Base-by-base conservation (phyloP, 53 echinoderm and acorn worm genomes). In the Mesocentrotus franciscanus region DNA sequence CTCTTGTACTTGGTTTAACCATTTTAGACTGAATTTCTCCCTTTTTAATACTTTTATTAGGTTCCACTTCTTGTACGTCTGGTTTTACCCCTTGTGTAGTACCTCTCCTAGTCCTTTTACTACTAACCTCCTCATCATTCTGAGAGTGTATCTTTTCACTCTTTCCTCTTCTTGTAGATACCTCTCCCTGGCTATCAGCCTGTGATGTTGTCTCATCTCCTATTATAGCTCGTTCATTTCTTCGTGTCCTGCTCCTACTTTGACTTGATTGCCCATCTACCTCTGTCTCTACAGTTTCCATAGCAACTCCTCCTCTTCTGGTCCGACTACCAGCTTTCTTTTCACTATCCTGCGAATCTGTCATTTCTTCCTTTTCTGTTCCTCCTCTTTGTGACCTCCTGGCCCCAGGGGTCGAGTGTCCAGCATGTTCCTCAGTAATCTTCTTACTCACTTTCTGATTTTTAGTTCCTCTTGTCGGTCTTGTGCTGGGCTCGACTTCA, bases 381-480 rank as follows among this genome's bases (percentile, higher is more conserved):
- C 92, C 36, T 95, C 90, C 93, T 56, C 91, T 91, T 56, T 17
- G 24, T 56, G 93, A 85, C 36, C 72, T 85, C 79, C 60, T 85
- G 26, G 32, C 72, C 4, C 59, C 60, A 36, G 71, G 35, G 17
- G 90, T 20, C 30, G 9, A 6, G 16, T 8, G 68, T 12, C 87
- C 71, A 85, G 85, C 85, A 39, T 17, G 55, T n/a, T 93, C 68
- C 39, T 71, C 90, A 55, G 60, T 60, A 22, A 66, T 24, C 83
- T 95, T 96, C 60, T 92, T 78, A 62, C 85, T 95, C 10, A n/a
- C 24, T 78, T 95, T 95, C 70, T 91, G 91, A 81, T 71, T 93
- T 22, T 95, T 89, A 33, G 71, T 95, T 62, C 93, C 94, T 94
- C 91, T 32, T 15, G 89, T 60, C 0, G 91, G 58, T 60, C 83